phyloP scores from a whole-genome alignment of 2,797 vertebrate genomes.

The Acanthornis magna region DNA sequence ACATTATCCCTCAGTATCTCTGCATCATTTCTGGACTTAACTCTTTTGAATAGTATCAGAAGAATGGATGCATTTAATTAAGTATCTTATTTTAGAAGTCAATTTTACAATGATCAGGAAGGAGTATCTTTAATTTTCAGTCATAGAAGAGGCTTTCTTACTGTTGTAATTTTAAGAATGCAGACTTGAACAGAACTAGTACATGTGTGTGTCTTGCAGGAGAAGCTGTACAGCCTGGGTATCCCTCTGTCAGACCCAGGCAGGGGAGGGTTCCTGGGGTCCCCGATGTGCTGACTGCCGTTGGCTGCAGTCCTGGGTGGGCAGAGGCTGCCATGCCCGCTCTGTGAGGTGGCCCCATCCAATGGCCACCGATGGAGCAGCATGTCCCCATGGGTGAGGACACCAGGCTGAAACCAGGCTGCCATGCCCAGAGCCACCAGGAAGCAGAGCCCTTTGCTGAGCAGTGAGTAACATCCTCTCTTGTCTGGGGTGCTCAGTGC shows the following conservation, averaged over 20 bases:
- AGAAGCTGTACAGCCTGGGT: not conserved
- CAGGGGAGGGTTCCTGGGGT: not conserved
- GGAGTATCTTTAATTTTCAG: constrained; percentile 42
- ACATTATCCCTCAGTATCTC: constrained; percentile 34
- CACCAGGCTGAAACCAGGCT: accelerated
- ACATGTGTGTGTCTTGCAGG: not conserved
- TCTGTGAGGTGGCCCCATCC: not conserved
- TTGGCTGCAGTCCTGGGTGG: not conserved
- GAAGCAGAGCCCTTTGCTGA: not conserved
- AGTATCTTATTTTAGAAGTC: constrained; percentile 59
- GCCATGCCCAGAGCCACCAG: accelerated
- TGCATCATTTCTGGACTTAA: constrained; percentile 47
- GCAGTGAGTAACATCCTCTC: accelerated
- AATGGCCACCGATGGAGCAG: accelerated
- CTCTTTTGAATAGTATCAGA: constrained; percentile 44
- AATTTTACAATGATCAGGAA: constrained; percentile 39
- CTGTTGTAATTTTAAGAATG: not conserved
- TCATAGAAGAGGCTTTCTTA: not conserved
- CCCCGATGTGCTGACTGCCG: accelerated
- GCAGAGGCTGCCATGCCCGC: not conserved
- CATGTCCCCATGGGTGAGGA: accelerated
- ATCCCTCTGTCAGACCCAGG: not conserved
- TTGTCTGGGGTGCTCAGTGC: accelerated
- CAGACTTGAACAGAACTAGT: not conserved
- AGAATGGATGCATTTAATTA: constrained; percentile 63